A percentile compares a stretch with the other conserved stretches of the same genome.
Conservation (phyloP, 2,888 invertebrate genomes). For the Lottia scabra region DNA sequence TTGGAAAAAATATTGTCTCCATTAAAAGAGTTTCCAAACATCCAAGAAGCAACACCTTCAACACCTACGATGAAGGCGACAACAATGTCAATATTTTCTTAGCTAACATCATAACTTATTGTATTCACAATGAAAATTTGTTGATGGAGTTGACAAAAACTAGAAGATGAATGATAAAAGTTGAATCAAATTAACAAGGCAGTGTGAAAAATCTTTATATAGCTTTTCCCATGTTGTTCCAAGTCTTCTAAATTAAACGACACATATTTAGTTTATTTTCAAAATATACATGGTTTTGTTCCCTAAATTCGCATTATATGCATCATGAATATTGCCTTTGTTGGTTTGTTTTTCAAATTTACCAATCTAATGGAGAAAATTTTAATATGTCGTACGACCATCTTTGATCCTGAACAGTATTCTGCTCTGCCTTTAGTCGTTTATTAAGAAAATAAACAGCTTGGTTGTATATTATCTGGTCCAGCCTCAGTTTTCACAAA, state of each 20-base stretch:
- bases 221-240: neutral
- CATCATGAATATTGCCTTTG: neutral
- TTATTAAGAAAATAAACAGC: neutral
- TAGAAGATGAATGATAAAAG: neutral
- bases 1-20: too few species aligned
- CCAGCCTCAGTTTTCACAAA: neutral
- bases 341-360: neutral
- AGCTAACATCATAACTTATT: slow-evolving; percentile 1
- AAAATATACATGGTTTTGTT: neutral
- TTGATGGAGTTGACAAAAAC: neutral
- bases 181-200: neutral
- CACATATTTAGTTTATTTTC: neutral
- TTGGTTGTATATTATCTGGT: neutral
- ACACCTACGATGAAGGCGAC: neutral
- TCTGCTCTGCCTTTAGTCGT: neutral
- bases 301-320: neutral
- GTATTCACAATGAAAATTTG: neutral
- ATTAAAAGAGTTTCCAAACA: neutral
- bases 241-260: neutral
- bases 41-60: neutral
- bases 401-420: neutral
- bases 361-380: neutral
- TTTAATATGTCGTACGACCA: neutral
- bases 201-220: neutral
- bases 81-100: neutral